These are phyloP conservation scores for Aptenodytes forsteri DNA, from an alignment of 2,113 vertebrate genomes.

Conservation along the genomic window DNA sequence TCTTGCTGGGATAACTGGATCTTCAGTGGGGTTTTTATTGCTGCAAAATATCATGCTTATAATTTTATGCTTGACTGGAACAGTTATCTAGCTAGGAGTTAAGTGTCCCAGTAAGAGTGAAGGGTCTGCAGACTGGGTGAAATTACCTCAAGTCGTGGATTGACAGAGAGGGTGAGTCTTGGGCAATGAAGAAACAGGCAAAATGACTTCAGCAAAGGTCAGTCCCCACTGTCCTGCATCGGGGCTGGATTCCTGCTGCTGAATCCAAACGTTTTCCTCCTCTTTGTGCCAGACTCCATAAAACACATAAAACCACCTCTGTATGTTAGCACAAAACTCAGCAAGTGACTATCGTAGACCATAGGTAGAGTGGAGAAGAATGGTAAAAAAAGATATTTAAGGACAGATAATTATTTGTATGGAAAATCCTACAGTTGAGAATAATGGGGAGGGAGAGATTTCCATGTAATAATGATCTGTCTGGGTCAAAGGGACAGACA, in stretches of 20 bases:
- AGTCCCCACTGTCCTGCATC: rapidly evolving
- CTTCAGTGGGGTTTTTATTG: not conserved
- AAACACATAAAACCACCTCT: not conserved
- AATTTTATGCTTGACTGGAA: not conserved
- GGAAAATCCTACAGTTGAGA: not conserved
- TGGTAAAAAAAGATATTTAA: not conserved
- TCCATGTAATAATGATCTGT: not conserved
- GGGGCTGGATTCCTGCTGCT: not conserved
- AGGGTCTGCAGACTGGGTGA: not conserved
- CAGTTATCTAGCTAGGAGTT: not conserved
- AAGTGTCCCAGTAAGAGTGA: not conserved
- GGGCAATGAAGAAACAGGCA: not conserved
- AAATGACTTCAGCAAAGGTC: not conserved
- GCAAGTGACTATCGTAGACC: not conserved
- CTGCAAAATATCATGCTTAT: not conserved
- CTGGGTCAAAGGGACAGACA: not conserved
- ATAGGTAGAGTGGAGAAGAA: not conserved
- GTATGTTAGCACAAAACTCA: not conserved
- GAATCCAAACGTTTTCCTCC: not conserved
- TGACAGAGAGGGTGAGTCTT: not conserved
- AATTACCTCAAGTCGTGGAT: not conserved
- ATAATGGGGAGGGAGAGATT: not conserved
- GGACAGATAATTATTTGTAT: not conserved
- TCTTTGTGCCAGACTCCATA: not conserved
- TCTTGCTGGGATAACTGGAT: not conserved